A percentile compares a stretch with the other conserved stretches of the same genome.
Evolutionary conservation across 2,888 invertebrate genomes (phyloP).

Genomic region (Drosophila lutescens): DNA sequence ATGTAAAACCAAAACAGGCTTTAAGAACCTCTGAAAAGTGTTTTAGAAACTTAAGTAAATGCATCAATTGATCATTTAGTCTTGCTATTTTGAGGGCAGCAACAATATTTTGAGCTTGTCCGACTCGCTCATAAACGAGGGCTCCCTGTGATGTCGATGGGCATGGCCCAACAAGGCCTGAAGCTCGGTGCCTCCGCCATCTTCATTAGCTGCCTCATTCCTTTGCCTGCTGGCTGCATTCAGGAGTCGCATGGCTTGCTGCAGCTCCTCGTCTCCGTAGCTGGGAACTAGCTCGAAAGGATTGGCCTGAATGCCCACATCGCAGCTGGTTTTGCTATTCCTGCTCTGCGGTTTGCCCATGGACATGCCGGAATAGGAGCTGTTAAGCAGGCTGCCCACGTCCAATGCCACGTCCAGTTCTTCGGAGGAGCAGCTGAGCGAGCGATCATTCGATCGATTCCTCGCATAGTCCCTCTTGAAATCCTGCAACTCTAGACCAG

Average conservation of each 20-base stretch:
- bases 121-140: conserved; percentile 83
- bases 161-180: conserved; percentile 70
- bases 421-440: conserved; percentile 83
- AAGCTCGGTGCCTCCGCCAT: conserved; percentile 78
- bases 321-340: conserved; percentile 86
- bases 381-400: conserved; percentile 77
- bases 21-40: conserved; percentile 5
- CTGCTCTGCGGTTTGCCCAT: conserved; percentile 85
- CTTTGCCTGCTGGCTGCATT: conserved; percentile 79
- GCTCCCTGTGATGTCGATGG: conserved; percentile 66
- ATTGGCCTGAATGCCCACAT: conserved; percentile 87
- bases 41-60: conserved; percentile 68
- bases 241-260: conserved; percentile 77
- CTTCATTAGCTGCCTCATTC: conserved; percentile 59
- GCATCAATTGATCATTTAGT: conserved; percentile 44
- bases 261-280: conserved; percentile 78
- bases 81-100: conserved; percentile 82
- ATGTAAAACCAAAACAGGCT: conserved; percentile 2
- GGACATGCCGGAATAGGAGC: conserved; percentile 85
- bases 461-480: conserved; percentile 75
- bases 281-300: conserved; percentile 85
- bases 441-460: conserved; percentile 56
- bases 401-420: conserved; percentile 84
- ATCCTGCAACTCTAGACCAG: conserved; percentile 40
- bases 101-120: conserved; percentile 84